These are phyloP conservation scores for Megaceryle maxima DNA, from an alignment of 2,113 vertebrate genomes.

Conservation along the genomic window DNA sequence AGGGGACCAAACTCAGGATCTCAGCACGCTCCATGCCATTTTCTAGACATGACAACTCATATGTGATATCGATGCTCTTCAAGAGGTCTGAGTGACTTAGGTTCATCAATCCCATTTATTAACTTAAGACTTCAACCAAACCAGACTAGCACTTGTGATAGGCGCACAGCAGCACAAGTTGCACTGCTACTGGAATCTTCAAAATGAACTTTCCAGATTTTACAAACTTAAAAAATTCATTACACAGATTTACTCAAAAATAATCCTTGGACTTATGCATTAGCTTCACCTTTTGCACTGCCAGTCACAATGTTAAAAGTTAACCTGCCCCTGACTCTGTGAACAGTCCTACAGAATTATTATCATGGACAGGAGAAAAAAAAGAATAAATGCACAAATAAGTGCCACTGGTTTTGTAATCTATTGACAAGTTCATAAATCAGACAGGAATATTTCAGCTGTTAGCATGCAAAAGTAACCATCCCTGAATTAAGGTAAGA, in stretches of 20 bases:
- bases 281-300: neutral
- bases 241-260: neutral
- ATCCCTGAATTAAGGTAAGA: neutral
- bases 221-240: neutral
- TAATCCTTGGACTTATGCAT: rapidly evolving
- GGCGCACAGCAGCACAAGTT: neutral
- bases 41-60: neutral
- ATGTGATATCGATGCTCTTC: neutral
- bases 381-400: neutral
- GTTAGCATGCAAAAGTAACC: neutral
- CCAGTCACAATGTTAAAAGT: neutral
- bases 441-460: neutral
- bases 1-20: neutral
- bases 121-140: neutral
- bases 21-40: neutral
- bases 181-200: neutral
- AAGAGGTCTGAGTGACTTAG: neutral
- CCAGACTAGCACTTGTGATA: neutral
- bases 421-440: neutral
- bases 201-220: neutral
- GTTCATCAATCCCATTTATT: neutral
- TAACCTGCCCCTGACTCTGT: neutral
- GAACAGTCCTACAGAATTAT: neutral
- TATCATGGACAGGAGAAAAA: neutral
- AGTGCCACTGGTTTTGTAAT: neutral